These are phyloP conservation scores for Todus mexicanus DNA, from an alignment of 2,797 vertebrate genomes.

Conservation along the genomic window DNA sequence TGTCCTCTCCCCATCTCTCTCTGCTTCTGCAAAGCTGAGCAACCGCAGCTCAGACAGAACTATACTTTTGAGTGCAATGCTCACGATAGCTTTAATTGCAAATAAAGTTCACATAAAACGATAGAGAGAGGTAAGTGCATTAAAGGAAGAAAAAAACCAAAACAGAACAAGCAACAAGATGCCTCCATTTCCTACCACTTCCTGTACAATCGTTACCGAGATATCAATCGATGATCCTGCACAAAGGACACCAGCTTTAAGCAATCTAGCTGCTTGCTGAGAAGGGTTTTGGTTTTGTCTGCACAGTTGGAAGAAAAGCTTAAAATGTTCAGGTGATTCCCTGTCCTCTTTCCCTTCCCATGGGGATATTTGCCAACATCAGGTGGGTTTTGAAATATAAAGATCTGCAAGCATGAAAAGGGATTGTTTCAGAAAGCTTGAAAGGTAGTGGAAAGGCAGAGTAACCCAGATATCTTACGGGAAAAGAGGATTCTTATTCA, in stretches of 20 bases:
- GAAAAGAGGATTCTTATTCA: not conserved
- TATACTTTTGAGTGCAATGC: not conserved
- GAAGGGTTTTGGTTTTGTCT: not conserved
- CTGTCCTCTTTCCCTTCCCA: not conserved
- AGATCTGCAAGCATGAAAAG: not conserved
- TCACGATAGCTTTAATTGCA: conserved; percentile 15
- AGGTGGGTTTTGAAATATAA: not conserved
- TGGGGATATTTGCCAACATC: not conserved
- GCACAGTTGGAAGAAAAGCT: not conserved
- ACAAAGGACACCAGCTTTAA: not conserved
- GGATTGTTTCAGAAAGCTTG: not conserved
- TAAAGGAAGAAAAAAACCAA: not conserved
- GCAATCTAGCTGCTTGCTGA: not conserved
- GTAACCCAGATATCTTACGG: not conserved
- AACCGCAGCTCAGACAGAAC: not conserved
- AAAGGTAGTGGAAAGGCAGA: not conserved
- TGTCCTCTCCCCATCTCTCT: not conserved
- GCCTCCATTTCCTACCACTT: conserved; percentile 26
- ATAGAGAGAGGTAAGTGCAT: not conserved
- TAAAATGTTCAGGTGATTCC: not conserved
- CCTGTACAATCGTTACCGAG: not conserved
- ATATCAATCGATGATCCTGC: not conserved
- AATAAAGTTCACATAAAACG: not conserved
- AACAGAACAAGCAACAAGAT: not conserved
- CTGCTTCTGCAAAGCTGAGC: not conserved